A percentile compares a stretch with the other conserved stretches of the same genome.
Evolutionary conservation across 2,797 vertebrate genomes (phyloP).

Genomic region (Vultur gryphus): DNA sequence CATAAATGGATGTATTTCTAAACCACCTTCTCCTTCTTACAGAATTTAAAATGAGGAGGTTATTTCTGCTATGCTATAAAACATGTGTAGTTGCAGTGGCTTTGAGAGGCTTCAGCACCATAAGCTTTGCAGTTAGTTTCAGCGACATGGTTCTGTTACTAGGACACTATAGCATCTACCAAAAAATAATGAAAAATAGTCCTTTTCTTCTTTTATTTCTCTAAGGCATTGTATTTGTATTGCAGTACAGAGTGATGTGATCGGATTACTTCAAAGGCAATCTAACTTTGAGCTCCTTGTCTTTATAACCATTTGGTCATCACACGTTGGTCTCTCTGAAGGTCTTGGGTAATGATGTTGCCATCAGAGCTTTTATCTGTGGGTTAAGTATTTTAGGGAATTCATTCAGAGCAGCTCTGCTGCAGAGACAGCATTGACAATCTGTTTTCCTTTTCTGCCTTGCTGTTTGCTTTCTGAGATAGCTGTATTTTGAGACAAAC

Average conservation of each 20-base stretch:
- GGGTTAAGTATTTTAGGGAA: constrained; percentile 30
- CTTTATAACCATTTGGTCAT: neutral
- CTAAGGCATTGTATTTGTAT: constrained; percentile 19
- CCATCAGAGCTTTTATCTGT: neutral
- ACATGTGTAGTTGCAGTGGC: neutral
- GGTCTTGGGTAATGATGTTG: constrained; percentile 19
- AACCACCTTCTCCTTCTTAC: constrained; percentile 31
- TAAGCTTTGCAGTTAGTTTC: neutral
- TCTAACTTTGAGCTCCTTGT: neutral
- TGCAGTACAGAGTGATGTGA: neutral
- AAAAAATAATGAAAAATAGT: neutral
- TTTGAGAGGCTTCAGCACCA: constrained; percentile 9
- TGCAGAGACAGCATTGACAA: neutral
- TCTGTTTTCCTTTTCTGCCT: neutral
- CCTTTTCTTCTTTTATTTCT: constrained; percentile 41
- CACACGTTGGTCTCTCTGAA: neutral
- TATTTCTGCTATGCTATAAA: constrained; percentile 22
- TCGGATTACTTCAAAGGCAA: constrained; percentile 36
- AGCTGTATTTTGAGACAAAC: neutral
- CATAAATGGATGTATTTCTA: constrained; percentile 43
- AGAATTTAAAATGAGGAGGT: constrained; percentile 22
- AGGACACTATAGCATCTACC: neutral
- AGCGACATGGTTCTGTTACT: neutral
- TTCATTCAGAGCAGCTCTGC: neutral
- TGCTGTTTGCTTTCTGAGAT: constrained; percentile 15